Base-by-base conservation (phyloP, 2,797 vertebrate genomes). In the Naso thynnoides region DNA sequence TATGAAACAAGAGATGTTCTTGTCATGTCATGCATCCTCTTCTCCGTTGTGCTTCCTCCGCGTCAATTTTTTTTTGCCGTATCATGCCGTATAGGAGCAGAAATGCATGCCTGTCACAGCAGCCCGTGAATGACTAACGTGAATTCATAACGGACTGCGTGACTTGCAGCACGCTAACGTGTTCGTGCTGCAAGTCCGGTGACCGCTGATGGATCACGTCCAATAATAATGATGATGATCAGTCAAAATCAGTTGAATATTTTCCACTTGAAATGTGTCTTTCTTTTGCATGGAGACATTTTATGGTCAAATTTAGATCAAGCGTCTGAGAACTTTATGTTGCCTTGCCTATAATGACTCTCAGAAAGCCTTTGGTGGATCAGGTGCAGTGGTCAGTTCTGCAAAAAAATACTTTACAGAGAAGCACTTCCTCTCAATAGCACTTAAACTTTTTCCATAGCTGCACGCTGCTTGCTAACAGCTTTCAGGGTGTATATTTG, bases 1-100 rank as follows among this genome's bases (percentile, higher is more conserved):
- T 89, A 89, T 80, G 80, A 88, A 85, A 87, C 84, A 15, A 61
- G 76, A 75, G 60, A n/a, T 72, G 78, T 64, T 75, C 53, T 55
- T 78, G 76, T 83, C 78, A 50, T 87, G 79, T 83, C 78, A 64
- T 67, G 85, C 74, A 69, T 36, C 70, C 57, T 81, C 61, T 13
- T 81, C 57, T 55, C 66, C 64, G 65, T 73, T 42, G 41, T 11
- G 39, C 26, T 48, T 7, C 47, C 39, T 48, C 23, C 31, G 27
- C 65, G 47, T 60, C 31, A 11, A 9, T 29, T 76, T n/a, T n/a
- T n/a, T n/a, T n/a, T 52, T 48, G 74, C 73, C 27, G 6, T 52
- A 21, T 81, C 75, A 64, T 68, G 47, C 33, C 68, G 49, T 18
- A 41, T 6, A 54, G 29, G 26, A 45, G 54, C 72, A 84, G 33